These are phyloP conservation scores for Diplazon laetatorius DNA, from an alignment of 2,888 invertebrate species.

Conservation along the genomic window DNA sequence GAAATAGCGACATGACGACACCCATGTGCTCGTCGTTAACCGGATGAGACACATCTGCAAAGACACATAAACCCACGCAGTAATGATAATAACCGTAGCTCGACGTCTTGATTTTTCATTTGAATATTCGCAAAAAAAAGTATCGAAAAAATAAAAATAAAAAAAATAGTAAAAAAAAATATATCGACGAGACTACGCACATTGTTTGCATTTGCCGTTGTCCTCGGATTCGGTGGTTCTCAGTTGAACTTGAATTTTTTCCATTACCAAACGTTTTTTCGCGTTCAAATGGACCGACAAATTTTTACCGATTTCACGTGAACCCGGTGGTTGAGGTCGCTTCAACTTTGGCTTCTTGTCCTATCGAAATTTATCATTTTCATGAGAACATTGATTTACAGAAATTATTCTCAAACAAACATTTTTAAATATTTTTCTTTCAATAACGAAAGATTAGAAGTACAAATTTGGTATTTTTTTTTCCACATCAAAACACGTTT, in stretches of 20 bases:
- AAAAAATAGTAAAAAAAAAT: too few relatives aligned
- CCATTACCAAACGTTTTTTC: conserved; percentile 78
- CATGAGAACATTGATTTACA: too few relatives aligned
- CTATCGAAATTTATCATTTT: conserved; percentile 70
- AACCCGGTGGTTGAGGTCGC: conserved; percentile 69
- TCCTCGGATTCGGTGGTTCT: conserved; percentile 68
- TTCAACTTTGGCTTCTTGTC: conserved; percentile 74
- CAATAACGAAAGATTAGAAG: too few relatives aligned
- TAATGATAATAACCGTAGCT: conserved; percentile 1
- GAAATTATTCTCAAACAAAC: too few relatives aligned
- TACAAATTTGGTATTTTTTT: too few relatives aligned
- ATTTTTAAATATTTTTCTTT: too few relatives aligned
- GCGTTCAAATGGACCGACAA: conserved; percentile 79
- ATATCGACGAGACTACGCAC: conserved; percentile 75
- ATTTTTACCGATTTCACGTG: conserved; percentile 76
- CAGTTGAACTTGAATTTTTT: conserved; percentile 80
- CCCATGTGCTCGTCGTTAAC: conserved; percentile 79
- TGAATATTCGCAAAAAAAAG: conserved; percentile 5
- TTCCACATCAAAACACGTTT: too few relatives aligned
- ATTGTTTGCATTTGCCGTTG: conserved; percentile 68
- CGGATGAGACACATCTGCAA: conserved; percentile 72
- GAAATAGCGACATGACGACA: conserved; percentile 80
- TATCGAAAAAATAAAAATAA: too few relatives aligned
- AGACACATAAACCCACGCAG: conserved; percentile 20
- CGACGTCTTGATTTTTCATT: conserved; percentile 4